Conservation (phyloP, 2,888 invertebrate species). For the Odontothrips loti region DNA sequence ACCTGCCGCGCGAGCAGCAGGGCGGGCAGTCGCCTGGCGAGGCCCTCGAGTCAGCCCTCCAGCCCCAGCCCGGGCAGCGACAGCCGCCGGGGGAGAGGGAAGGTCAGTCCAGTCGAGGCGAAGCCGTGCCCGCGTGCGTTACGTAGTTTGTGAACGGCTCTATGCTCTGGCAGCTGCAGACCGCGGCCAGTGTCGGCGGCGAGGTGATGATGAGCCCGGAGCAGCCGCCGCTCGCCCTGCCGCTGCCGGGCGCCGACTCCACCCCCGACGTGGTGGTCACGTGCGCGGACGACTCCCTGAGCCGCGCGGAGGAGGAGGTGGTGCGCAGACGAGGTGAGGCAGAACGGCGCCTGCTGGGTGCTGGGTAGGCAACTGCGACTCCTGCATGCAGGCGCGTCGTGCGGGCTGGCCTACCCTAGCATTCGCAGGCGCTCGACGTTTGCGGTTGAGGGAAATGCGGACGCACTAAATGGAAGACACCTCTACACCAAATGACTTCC, state of each 20-base stretch:
- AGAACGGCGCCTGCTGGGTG: neutral
- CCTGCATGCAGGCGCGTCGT: too few species aligned
- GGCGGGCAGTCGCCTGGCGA: neutral
- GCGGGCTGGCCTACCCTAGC: too few species aligned
- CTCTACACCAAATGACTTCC: neutral
- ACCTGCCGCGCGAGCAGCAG: slow-evolving; percentile 44
- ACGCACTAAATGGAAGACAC: too few species aligned
- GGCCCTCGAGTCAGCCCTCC: slow-evolving; percentile 7
- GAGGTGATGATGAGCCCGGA: slow-evolving; percentile 3
- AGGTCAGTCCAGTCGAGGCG: neutral
- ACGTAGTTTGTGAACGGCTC: neutral
- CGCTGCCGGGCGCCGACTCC: neutral
- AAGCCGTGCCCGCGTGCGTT: neutral
- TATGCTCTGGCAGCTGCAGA: neutral
- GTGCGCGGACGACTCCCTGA: neutral
- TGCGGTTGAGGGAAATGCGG: too few species aligned
- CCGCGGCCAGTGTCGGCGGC: neutral
- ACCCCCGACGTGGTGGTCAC: slow-evolving; percentile 12
- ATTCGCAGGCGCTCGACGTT: too few species aligned
- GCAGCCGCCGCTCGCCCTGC: neutral
- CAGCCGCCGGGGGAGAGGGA: neutral
- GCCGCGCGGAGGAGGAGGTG: neutral
- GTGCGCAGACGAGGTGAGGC: neutral
- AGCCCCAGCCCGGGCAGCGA: neutral
- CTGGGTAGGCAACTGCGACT: too few species aligned